Evolutionary conservation across 2,888 invertebrate genomes (phyloP).

Genomic region (Boloria selene): DNA sequence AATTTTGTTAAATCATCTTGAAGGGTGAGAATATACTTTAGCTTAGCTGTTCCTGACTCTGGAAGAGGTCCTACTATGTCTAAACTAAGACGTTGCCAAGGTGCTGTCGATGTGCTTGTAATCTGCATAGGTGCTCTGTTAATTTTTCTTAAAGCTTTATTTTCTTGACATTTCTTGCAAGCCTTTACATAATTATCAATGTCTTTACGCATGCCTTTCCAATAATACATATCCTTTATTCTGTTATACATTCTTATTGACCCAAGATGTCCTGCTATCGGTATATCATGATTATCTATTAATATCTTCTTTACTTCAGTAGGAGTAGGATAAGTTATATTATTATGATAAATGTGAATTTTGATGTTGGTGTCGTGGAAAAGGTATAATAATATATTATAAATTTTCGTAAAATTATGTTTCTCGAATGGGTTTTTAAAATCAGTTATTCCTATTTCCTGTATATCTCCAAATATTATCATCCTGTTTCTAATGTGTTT

Average conservation of each 20-base stretch:
- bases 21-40: no score
- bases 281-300: constrained; percentile 42
- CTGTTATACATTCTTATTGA: constrained; percentile 36
- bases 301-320: constrained; percentile 40
- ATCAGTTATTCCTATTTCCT: no score
- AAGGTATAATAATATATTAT: constrained; percentile 40
- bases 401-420: constrained; percentile 34
- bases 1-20: no score
- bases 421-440: no score
- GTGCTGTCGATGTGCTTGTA: no score
- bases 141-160: constrained; percentile 27
- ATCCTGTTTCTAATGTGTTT: no score
- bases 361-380: constrained; percentile 43
- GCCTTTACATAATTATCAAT: constrained; percentile 33
- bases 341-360: constrained; percentile 41
- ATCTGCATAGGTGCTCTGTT: constrained; percentile 30
- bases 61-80: no score
- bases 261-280: constrained; percentile 42
- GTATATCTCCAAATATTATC: no score
- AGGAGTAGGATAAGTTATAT: constrained; percentile 22
- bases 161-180: constrained; percentile 27
- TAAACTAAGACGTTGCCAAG: no score
- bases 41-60: no score
- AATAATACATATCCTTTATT: constrained; percentile 39
- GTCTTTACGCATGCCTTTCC: constrained; percentile 42